Percentiles rank a stretch among this genome's conserved stretches.
Conservation (phyloP, 2,797 vertebrate species). For the Rhinophrynus dorsalis region DNA sequence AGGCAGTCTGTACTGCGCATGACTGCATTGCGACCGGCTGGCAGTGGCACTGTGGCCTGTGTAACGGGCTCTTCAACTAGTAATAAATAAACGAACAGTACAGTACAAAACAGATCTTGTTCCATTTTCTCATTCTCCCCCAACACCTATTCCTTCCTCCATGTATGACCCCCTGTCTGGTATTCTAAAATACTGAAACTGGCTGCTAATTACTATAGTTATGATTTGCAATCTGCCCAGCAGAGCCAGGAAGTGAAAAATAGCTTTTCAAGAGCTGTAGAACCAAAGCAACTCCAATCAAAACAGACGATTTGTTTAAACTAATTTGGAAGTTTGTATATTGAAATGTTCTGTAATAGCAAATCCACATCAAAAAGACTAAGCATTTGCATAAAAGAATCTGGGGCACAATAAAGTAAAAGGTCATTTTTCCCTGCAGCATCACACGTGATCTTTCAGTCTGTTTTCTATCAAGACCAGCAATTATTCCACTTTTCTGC, state of each 20-base stretch:
- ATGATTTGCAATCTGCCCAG: slow-evolving; percentile 62
- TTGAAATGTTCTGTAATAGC: slow-evolving; percentile 51
- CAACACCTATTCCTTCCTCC: accelerated
- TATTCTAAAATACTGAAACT: slow-evolving; percentile 48
- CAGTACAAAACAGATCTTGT: background rate
- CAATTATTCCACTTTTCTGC: slow-evolving; percentile 51
- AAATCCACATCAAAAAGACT: slow-evolving; percentile 43
- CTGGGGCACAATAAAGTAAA: slow-evolving; percentile 36
- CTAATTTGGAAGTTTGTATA: slow-evolving; percentile 50
- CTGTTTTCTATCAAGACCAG: slow-evolving; percentile 64
- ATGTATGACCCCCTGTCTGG: background rate
- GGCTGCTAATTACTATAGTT: slow-evolving; percentile 58
- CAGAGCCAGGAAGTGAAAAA: slow-evolving; percentile 53
- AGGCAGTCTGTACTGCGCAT: too few relatives aligned
- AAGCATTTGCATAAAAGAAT: slow-evolving; percentile 45
- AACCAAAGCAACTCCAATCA: slow-evolving; percentile 55
- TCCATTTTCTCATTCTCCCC: slow-evolving; percentile 8
- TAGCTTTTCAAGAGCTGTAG: slow-evolving; percentile 53
- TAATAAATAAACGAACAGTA: too few relatives aligned
- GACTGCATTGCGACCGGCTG: too few relatives aligned
- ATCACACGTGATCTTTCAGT: slow-evolving; percentile 27
- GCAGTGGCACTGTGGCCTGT: too few relatives aligned
- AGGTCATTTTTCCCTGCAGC: slow-evolving; percentile 16
- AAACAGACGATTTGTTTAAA: slow-evolving; percentile 55
- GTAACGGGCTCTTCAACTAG: too few relatives aligned